Evolutionary conservation across 2,113 vertebrate genomes (phyloP).

Genomic region (Paraplagusia blochii): DNA sequence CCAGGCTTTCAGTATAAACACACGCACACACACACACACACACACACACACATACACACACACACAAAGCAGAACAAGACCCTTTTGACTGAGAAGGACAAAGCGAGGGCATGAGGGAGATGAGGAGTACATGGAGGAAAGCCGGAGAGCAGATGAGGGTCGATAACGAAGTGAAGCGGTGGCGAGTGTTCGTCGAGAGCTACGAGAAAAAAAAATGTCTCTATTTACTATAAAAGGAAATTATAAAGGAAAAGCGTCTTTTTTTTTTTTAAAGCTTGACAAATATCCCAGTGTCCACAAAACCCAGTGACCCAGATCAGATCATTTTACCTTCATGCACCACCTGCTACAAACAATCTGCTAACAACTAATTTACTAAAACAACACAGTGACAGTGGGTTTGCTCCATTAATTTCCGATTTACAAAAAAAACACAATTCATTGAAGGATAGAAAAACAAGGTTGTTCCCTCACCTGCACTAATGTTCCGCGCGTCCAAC

Average conservation of each 20-base stretch:
- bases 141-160: slow-evolving; percentile 18
- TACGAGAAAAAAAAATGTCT: slow-evolving; percentile 12
- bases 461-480: slow-evolving; percentile 16
- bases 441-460: neutral
- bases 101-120: slow-evolving; percentile 4
- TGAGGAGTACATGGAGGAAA: neutral
- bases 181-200: neutral
- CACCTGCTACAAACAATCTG: slow-evolving; percentile 37
- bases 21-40: slow-evolving; percentile 11
- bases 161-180: neutral
- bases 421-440: too few species aligned
- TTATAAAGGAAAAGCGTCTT: slow-evolving; percentile 18
- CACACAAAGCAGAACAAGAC: slow-evolving; percentile 15
- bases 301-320: slow-evolving; percentile 5
- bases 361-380: neutral
- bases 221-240: slow-evolving; percentile 52
- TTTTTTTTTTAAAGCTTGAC: slow-evolving; percentile 30
- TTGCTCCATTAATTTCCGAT: too few species aligned
- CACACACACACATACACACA: neutral
- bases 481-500: neutral
- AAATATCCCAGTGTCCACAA: slow-evolving; percentile 1
- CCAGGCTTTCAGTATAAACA: slow-evolving; percentile 29
- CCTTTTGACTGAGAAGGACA: slow-evolving; percentile 19
- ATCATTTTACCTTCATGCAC: slow-evolving; percentile 2
- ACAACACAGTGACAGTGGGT: too few species aligned